These are phyloP conservation scores for Nansenia antarctica DNA, from an alignment of 2,113 vertebrate species.

Conservation along the genomic window DNA sequence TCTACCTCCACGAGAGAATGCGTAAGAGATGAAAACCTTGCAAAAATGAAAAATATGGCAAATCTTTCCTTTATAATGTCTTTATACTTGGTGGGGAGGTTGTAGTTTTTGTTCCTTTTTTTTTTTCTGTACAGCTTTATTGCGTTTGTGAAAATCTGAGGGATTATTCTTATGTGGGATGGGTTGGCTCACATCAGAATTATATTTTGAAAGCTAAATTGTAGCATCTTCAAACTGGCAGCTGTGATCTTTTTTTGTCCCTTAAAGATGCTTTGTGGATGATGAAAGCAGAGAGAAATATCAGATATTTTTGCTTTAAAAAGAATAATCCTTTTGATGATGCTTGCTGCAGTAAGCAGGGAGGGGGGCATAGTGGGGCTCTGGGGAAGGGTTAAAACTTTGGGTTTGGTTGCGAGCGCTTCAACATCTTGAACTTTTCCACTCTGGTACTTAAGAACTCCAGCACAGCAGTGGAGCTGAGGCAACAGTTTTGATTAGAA, in stretches of 20 bases:
- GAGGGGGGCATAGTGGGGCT: constrained; percentile 12
- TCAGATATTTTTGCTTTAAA: constrained; percentile 4
- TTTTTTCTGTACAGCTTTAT: constrained; percentile 1
- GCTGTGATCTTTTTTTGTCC: constrained; percentile 57
- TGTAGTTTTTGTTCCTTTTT: not conserved
- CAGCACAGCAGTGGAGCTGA: not conserved
- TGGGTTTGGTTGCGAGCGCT: constrained; percentile 40
- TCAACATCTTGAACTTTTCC: constrained; percentile 16
- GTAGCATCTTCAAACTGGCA: constrained; percentile 77
- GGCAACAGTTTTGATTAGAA: constrained; percentile 11
- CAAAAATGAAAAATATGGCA: too few relatives aligned
- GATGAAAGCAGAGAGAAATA: constrained; percentile 32
- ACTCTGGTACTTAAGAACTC: constrained; percentile 43
- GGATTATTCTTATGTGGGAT: constrained; percentile 16
- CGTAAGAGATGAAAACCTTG: not conserved
- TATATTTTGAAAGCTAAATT: constrained; percentile 58
- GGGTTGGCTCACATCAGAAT: constrained; percentile 1
- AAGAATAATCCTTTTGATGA: constrained; percentile 13
- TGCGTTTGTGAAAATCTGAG: constrained; percentile 22
- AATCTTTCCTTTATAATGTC: constrained; percentile 7
- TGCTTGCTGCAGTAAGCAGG: constrained; percentile 42
- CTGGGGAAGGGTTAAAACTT: constrained; percentile 29
- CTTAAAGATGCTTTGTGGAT: constrained; percentile 40
- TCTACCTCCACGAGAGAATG: not conserved
- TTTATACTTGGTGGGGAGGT: constrained; percentile 11